A percentile compares a stretch with the other conserved stretches of the same genome.
phyloP scores from a whole-genome alignment of 2,113 vertebrate genomes.

The Pogona vitticeps region DNA sequence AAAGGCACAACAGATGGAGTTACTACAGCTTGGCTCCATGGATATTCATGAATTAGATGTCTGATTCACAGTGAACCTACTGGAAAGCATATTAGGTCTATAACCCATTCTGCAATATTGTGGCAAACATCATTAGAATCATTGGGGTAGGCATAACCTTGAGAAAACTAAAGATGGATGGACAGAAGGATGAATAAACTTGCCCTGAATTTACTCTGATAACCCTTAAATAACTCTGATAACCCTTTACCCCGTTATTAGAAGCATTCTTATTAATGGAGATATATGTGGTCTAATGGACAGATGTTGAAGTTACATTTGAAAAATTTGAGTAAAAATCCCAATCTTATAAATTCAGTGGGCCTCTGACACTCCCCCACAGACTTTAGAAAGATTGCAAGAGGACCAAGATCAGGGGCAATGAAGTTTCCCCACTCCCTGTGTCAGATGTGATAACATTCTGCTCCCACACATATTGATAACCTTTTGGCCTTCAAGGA shows the following conservation, averaged over 20 bases:
- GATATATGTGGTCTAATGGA: too few species aligned
- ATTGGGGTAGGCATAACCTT: not conserved
- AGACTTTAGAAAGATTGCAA: too few species aligned
- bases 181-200: not conserved
- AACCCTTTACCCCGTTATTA: too few species aligned
- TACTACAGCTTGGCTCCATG: not conserved
- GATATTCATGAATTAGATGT: not conserved
- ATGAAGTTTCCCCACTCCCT: too few species aligned
- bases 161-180: not conserved
- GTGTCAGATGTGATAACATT: too few species aligned
- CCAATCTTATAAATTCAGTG: not conserved
- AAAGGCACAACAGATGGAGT: too few species aligned
- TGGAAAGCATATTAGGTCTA: not conserved
- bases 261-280: not conserved
- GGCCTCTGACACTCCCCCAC: not conserved
- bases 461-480: too few species aligned
- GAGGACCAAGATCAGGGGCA: too few species aligned
- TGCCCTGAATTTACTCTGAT: not conserved
- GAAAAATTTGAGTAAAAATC: not conserved
- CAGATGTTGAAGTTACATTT: not conserved
- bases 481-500: too few species aligned
- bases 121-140: not conserved
- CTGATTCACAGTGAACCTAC: not conserved
- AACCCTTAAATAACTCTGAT: not conserved
- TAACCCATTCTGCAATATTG: not conserved